Conservation (phyloP, 2,888 invertebrate genomes). For the Microdon myrmicae region DNA sequence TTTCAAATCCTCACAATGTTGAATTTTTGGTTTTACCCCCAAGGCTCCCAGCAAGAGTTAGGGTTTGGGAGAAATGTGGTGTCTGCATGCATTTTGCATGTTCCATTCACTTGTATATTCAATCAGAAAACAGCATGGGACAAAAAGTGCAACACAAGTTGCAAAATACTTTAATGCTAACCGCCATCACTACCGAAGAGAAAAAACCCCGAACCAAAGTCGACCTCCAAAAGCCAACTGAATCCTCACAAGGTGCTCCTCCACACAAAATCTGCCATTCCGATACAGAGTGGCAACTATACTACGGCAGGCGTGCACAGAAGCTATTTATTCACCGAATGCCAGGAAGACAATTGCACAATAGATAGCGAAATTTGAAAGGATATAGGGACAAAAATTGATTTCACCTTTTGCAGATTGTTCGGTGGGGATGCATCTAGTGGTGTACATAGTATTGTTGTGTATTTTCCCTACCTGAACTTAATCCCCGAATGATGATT, state of each 20-base stretch:
- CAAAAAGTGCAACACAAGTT: background rate
- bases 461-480: constrained; percentile 22
- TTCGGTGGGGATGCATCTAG: constrained; percentile 16
- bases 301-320: constrained; percentile 31
- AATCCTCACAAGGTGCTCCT: constrained; percentile 2
- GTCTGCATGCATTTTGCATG: constrained; percentile 7
- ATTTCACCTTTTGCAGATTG: constrained; percentile 20
- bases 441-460: too few species aligned
- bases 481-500: constrained; percentile 39
- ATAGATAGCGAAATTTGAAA: constrained; percentile 24
- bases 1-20: constrained; percentile 12
- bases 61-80: too few species aligned
- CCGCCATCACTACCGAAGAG: background rate
- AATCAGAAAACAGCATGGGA: constrained; percentile 7
- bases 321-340: constrained; percentile 27
- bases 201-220: constrained; percentile 11
- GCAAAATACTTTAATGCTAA: constrained; percentile 24
- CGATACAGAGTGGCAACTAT: too few species aligned
- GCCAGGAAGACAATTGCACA: constrained; percentile 22
- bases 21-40: constrained; percentile 13
- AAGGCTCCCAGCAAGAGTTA: background rate
- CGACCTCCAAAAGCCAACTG: constrained; percentile 12
- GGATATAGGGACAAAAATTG: constrained; percentile 32
- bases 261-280: too few species aligned
- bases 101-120: constrained; percentile 17